phyloP scores from a whole-genome alignment of 2,888 invertebrate species.

The Drosophila infuscata region DNA sequence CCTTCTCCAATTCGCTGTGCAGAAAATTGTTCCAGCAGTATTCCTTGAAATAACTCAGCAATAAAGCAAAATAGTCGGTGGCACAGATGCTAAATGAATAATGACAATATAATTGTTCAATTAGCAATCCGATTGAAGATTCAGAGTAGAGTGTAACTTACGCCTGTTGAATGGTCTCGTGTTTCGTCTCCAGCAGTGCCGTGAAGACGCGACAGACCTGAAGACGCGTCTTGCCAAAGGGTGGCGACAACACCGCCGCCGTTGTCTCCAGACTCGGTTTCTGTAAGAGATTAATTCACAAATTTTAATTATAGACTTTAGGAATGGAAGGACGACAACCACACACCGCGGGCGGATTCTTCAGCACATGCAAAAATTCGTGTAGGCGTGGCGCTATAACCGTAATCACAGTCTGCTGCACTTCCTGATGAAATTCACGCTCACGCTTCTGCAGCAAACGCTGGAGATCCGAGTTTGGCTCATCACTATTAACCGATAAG shows the following conservation, averaged over 20 bases:
- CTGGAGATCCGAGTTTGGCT: slow-evolving; percentile 83
- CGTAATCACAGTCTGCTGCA: slow-evolving; percentile 87
- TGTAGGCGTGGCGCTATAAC: slow-evolving; percentile 89
- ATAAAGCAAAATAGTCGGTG: slow-evolving; percentile 87
- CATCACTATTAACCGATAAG: slow-evolving; percentile 74
- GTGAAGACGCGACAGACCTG: slow-evolving; percentile 93
- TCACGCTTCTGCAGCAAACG: slow-evolving; percentile 84
- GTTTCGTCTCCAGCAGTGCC: slow-evolving; percentile 90
- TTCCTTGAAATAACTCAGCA: slow-evolving; percentile 94
- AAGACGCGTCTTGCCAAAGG: slow-evolving; percentile 92
- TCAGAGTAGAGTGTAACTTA: slow-evolving; percentile 77
- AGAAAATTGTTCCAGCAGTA: slow-evolving; percentile 98
- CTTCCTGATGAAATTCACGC: slow-evolving; percentile 87
- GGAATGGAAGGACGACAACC: slow-evolving; percentile 53
- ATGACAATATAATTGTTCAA: not conserved
- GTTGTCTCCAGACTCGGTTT: slow-evolving; percentile 89
- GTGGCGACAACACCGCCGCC: slow-evolving; percentile 89
- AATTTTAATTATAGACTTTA: not conserved
- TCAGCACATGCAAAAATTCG: slow-evolving; percentile 88
- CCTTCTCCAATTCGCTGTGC: slow-evolving; percentile 94
- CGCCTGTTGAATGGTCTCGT: slow-evolving; percentile 89
- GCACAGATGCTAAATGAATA: slow-evolving; percentile 78
- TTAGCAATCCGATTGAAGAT: not conserved
- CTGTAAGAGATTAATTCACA: slow-evolving; percentile 62
- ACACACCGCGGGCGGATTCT: slow-evolving; percentile 89